Conservation (phyloP, 1,140 invertebrate species). For the Trichoplusia ni region DNA sequence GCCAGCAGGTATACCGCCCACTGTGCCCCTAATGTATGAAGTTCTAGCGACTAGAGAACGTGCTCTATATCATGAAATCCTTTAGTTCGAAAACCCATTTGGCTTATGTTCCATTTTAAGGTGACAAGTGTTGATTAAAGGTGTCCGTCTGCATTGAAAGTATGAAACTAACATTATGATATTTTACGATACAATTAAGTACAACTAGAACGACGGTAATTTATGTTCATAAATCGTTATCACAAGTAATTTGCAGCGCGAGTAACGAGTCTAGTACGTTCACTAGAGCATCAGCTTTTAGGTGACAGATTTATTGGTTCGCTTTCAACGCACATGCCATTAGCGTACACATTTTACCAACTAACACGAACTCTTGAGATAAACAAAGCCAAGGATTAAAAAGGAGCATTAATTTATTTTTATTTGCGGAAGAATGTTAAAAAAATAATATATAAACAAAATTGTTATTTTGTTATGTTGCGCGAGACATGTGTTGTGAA, state of each 20-base stretch:
- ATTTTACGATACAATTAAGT: not conserved
- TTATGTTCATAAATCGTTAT: slow-evolving; percentile 16
- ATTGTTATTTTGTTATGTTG: slow-evolving; percentile 52
- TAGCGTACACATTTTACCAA: slow-evolving; percentile 20
- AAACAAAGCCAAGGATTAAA: not conserved
- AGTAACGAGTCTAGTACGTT: slow-evolving; percentile 6
- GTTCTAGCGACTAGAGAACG: slow-evolving; percentile 3
- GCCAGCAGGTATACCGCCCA: slow-evolving; percentile 84
- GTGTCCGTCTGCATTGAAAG: not conserved
- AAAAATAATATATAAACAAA: slow-evolving; percentile 12
- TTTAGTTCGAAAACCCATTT: not conserved
- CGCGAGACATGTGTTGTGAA: slow-evolving; percentile 50
- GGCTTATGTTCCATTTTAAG: not conserved
- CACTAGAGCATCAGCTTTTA: slow-evolving; percentile 26
- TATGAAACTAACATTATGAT: not conserved
- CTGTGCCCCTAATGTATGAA: not conserved
- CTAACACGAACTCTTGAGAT: not conserved
- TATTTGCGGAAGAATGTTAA: slow-evolving; percentile 15
- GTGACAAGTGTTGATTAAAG: slow-evolving; percentile 14
- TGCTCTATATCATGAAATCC: slow-evolving; percentile 4
- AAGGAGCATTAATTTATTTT: not conserved
- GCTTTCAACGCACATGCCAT: slow-evolving; percentile 42
- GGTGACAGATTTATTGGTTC: slow-evolving; percentile 56
- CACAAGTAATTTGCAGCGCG: slow-evolving; percentile 33
- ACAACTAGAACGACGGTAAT: slow-evolving; percentile 5